A percentile compares a stretch with the other conserved stretches of the same genome.
These are phyloP conservation scores for Clepsis dumicolana DNA, from an alignment of 2,888 invertebrate species.

Conservation along the genomic window DNA sequence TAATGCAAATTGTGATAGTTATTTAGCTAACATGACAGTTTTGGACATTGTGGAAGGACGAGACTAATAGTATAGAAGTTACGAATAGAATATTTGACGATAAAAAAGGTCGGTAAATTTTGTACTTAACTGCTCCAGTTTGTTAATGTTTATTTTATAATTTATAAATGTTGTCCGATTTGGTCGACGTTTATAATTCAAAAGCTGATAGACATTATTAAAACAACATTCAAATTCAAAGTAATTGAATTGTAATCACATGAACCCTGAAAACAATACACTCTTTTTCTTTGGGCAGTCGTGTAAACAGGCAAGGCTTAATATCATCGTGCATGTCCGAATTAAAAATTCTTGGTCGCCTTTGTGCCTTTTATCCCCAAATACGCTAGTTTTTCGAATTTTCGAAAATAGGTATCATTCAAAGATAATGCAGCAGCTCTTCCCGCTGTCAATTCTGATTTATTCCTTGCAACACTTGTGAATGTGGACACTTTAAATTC, in stretches of 20 bases:
- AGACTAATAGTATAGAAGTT: not conserved
- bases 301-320: not conserved
- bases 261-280: too few relatives aligned
- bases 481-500: slow-evolving; percentile 25
- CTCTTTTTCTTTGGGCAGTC: too few relatives aligned
- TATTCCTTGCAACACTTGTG: not conserved
- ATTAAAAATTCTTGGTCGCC: not conserved
- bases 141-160: too few relatives aligned
- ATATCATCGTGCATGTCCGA: not conserved
- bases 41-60: not conserved
- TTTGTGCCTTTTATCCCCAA: not conserved
- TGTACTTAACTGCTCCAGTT: too few relatives aligned
- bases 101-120: not conserved
- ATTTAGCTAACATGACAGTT: not conserved
- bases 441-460: not conserved
- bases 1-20: not conserved
- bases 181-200: too few relatives aligned
- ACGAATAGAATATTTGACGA: not conserved
- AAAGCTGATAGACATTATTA: not conserved
- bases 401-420: not conserved
- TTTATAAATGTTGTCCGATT: too few relatives aligned
- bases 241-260: not conserved
- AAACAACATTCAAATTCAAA: not conserved
- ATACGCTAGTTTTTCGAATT: not conserved
- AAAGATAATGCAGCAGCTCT: not conserved